Evolutionary conservation across 2,888 invertebrate species (phyloP), one percentile per base, ranked within the genome.

Genomic region (Drosophila peninsularis): DNA sequence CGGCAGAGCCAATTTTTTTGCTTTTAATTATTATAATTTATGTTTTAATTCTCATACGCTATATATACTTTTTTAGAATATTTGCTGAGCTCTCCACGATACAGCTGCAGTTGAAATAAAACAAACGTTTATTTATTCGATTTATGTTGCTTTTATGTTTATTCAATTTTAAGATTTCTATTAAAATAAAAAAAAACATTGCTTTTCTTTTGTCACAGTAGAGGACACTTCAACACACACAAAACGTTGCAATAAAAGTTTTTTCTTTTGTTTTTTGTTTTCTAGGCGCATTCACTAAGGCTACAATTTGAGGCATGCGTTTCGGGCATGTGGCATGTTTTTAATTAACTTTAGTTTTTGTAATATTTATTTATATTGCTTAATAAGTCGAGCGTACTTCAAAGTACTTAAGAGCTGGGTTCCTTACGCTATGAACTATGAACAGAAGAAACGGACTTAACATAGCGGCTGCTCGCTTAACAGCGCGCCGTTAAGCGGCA

Each of bases 1-100:
- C 94, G 95, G 94, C 95, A 95, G 14, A 10, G 2, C 13, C 5
- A 27, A 0, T 6, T 37, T 37, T 21, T 50, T 52, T 21, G 0
- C 10, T 11, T 52, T n/a, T 30, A 6, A 47, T 17, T n/a, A n/a
- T n/a, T n/a, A n/a, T 0, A 1, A 17, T 47, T 6, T n/a, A 7
- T 2, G 19, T 37, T 49, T 2, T n/a, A n/a, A n/a, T n/a, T n/a
- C n/a, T n/a, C n/a, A n/a, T n/a, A n/a, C n/a, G n/a, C n/a, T n/a
- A n/a, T n/a, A n/a, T n/a, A n/a, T n/a, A n/a, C n/a, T n/a, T n/a
- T n/a, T n/a, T n/a, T n/a, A n/a, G n/a, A n/a, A 36, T 1, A 5
- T 36, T 36, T 14, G 5, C 19, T 21, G 19, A 14, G 2, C 27
- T 10, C 6, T 32, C 2, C 4, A 27, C 37, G 14, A 24, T 30